Conservation (phyloP, 2,113 vertebrate species). For the Rhagologus leucostigma region DNA sequence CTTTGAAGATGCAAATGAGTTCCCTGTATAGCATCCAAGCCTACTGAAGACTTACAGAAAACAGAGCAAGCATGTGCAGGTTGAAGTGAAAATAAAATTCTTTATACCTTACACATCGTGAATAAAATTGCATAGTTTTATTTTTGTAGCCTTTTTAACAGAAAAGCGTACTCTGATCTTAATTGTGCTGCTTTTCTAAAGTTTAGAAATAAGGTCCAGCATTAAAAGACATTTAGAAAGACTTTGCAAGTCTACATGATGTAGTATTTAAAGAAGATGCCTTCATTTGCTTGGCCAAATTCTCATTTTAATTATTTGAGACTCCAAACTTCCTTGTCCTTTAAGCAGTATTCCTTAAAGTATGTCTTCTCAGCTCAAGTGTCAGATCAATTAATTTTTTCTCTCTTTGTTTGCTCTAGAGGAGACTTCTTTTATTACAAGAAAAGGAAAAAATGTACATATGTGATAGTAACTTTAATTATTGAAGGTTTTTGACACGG, state of each 20-base stretch:
- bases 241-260: background rate
- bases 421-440: conserved; percentile 68
- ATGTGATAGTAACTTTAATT: conserved; percentile 65
- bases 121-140: background rate
- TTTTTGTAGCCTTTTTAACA: background rate
- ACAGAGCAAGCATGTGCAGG: background rate
- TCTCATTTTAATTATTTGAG: conserved; percentile 47
- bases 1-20: background rate
- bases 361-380: conserved; percentile 61
- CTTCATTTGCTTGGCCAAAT: conserved; percentile 11
- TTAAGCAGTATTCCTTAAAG: conserved; percentile 52
- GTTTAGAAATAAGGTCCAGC: background rate
- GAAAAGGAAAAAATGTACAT: conserved; percentile 10
- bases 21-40: background rate
- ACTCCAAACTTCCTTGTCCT: conserved; percentile 37
- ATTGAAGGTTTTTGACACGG: conserved; percentile 63
- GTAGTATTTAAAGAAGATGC: background rate
- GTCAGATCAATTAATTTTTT: conserved; percentile 71
- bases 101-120: background rate
- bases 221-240: background rate
- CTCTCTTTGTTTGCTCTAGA: conserved; percentile 68
- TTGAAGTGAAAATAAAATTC: background rate
- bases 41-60: background rate
- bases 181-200: background rate
- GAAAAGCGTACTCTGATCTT: background rate